Conservation (phyloP, 1,140 invertebrate genomes). For the Lasaia peninsularis region DNA sequence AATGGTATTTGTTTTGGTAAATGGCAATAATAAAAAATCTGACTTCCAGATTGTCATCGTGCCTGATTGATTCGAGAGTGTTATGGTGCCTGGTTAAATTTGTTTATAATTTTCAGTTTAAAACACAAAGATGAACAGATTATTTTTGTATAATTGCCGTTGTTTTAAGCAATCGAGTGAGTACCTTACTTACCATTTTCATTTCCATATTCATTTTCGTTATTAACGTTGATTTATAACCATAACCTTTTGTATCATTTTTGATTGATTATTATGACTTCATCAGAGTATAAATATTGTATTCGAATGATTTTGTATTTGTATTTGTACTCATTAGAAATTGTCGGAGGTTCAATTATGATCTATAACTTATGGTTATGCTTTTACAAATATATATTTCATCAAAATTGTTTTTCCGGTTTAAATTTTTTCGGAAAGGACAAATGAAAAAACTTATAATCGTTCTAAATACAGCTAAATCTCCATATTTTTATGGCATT, state of each 20-base stretch:
- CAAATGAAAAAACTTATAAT: no score
- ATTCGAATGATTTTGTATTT: background rate
- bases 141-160: constrained; percentile 57
- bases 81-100: constrained; percentile 72
- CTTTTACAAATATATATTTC: no score
- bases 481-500: background rate
- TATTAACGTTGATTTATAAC: constrained; percentile 1
- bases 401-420: no score
- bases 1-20: no score
- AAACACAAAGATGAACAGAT: constrained; percentile 59
- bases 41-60: constrained; percentile 64
- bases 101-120: constrained; percentile 62
- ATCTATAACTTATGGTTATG: no score
- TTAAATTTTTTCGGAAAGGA: no score
- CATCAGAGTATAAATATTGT: constrained; percentile 34
- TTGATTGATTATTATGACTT: constrained; percentile 61
- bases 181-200: constrained; percentile 26
- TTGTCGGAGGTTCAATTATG: no score
- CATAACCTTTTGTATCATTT: constrained; percentile 48
- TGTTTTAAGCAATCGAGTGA: constrained; percentile 62
- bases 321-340: no score
- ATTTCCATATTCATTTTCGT: constrained; percentile 12
- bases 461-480: no score
- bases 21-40: background rate
- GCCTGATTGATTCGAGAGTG: constrained; percentile 49